Evolutionary conservation across 2,888 invertebrate genomes (phyloP), one percentile per base, ranked within the genome.

Genomic region (Pseudeuparius sepicola): DNA sequence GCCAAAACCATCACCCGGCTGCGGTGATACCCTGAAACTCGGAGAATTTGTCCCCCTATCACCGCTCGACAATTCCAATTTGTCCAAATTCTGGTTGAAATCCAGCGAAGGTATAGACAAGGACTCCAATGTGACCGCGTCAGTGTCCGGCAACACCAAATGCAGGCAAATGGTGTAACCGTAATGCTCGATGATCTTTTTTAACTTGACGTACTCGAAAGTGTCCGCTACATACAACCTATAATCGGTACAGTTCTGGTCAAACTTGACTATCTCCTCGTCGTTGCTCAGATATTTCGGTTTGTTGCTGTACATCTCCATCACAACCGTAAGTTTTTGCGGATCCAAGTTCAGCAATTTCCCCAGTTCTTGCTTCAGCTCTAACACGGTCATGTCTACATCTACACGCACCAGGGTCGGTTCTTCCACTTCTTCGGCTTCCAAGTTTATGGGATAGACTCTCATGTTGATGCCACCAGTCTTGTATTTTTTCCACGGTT

Each of bases 111-210:
- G 75, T 47, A 76, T 70, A 20, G 65, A 63, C 31, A 67, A 44
- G 26, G 59, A 55, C 38, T 67, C 66, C 44, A 69, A 52, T 2
- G 61, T 63, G 43, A 62, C 70, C 56, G 69, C 63, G 53, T 70
- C 71, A 11, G 68, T 67, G 42, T 73, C 70, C 7, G 82, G 82
- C 40, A 82, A 63, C 43, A 67, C 60, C 31, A 81, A 59, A 50
- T 69, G 68, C 35, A 82, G 56, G 42, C 71, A 68, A 41, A 78
- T 73, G 26, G 80, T 67, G 51, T 74, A 64, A 44, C 70, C 69
- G 49, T 75, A 73, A 37, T 71, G 65, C 41, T 71, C 68, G 16
- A 72, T 63, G 39, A 74, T 55, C 42, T 61, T 60, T 46, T 64
- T 64, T 43, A 76, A 59, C 47, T 62, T 63, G n/a, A n/a, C n/a